These are phyloP conservation scores for Saimiri boliviensis DNA, from an alignment of 2,113 vertebrate genomes.

Conservation along the genomic window DNA sequence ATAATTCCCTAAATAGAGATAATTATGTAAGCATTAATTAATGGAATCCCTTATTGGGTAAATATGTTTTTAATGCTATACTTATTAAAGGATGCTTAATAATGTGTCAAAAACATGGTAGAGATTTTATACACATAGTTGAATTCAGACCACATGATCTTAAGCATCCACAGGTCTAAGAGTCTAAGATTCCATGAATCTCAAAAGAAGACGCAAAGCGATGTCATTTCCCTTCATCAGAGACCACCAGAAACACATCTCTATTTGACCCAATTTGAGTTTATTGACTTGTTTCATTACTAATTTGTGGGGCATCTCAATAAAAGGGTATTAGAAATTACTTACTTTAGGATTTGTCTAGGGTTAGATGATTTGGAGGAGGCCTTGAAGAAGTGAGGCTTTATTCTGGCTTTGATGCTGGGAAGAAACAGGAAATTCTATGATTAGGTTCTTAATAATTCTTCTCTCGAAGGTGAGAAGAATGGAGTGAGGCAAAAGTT, in stretches of 20 bases:
- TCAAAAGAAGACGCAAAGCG: not conserved
- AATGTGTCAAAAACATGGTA: not conserved
- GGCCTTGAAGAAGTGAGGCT: not conserved
- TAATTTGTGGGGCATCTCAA: not conserved
- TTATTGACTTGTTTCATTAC: not conserved
- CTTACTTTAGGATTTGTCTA: not conserved
- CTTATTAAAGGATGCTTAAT: not conserved
- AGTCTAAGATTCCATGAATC: not conserved
- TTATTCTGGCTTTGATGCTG: not conserved
- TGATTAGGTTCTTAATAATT: not conserved
- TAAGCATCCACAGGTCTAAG: not conserved
- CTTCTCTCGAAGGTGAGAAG: not conserved
- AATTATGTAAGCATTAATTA: not conserved
- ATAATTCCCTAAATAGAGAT: not conserved
- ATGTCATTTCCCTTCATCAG: not conserved
- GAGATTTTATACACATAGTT: not conserved
- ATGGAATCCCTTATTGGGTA: not conserved
- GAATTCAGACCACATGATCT: not conserved
- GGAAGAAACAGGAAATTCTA: not conserved
- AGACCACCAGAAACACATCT: not conserved
- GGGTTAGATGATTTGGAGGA: not conserved
- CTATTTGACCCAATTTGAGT: not conserved
- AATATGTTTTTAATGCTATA: not conserved
- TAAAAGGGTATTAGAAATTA: not conserved
- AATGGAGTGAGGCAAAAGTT: not conserved